Evolutionary conservation across 2,888 invertebrate species (phyloP).

Genomic region (Cyrtodaria siliqua): DNA sequence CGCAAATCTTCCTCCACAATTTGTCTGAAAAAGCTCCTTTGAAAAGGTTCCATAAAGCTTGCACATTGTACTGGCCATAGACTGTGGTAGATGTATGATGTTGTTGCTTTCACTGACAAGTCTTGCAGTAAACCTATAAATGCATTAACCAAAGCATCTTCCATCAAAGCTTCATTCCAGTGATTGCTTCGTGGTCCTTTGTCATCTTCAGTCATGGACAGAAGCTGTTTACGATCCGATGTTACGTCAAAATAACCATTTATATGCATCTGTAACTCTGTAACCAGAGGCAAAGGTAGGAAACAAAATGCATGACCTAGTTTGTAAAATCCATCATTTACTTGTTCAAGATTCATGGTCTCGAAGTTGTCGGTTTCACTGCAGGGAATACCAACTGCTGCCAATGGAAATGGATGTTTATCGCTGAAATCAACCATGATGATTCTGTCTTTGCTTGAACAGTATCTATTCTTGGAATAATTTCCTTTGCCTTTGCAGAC

Average conservation of each 20-base stretch:
- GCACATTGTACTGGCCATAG: slow-evolving; percentile 20
- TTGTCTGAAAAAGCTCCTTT: slow-evolving; percentile 26
- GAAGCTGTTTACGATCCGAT: slow-evolving; percentile 76
- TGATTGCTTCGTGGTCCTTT: slow-evolving; percentile 42
- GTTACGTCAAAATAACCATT: slow-evolving; percentile 82
- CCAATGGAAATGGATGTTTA: slow-evolving; percentile 56
- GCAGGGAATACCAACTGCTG: slow-evolving; percentile 55
- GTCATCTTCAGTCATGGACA: slow-evolving; percentile 76
- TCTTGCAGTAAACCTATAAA: slow-evolving; percentile 24
- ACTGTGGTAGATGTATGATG: slow-evolving; percentile 6
- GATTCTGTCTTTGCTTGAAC: background rate
- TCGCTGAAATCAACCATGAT: slow-evolving; percentile 45
- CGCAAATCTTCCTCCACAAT: slow-evolving; percentile 9
- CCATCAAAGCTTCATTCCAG: slow-evolving; percentile 64
- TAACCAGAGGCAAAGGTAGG: slow-evolving; percentile 79
- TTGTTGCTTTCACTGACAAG: slow-evolving; percentile 1
- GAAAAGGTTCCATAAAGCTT: slow-evolving; percentile 6
- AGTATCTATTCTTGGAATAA: background rate
- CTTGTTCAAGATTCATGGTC: slow-evolving; percentile 32
- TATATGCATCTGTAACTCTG: slow-evolving; percentile 76
- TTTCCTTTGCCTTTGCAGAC: background rate
- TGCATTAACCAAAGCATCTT: slow-evolving; percentile 54
- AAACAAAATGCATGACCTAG: slow-evolving; percentile 78
- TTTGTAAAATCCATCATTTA: slow-evolving; percentile 66
- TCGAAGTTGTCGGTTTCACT: background rate